Base-by-base conservation (phyloP, 2,888 invertebrate genomes). In the Allophyes oxyacanthae region DNA sequence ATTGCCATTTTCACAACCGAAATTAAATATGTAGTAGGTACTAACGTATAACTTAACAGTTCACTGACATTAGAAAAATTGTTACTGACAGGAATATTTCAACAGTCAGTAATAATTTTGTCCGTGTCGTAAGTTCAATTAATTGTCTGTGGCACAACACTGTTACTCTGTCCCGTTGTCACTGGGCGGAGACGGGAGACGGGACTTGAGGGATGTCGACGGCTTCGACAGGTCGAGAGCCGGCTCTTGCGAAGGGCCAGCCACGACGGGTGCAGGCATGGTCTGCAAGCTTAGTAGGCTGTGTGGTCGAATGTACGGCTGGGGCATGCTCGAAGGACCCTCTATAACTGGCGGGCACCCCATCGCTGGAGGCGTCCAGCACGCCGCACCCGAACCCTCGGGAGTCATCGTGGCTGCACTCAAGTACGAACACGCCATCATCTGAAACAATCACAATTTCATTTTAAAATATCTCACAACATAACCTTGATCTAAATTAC, bases 1-100 rank as follows among this genome's bases (percentile, higher is more conserved):
- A 92, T 93, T 93, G 93, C 93, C 89, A 92, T 92, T 90, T 91
- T 94, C 94, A 94, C 94, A 94, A 94, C 94, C 94, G 90, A 94
- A 94, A 94, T 93, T 92, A 94, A 94, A 94, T 92, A 92, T 90
- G 87, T 89, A 86, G 79, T 87, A 88, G 86, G 87, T 89, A 85
- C 87, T 89, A 88, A 86, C 79, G 81, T 83, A 87, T 89, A 91
- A 91, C 87, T 89, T 89, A 91, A 91, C 86, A 90, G 86, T 85
- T 87, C 81, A 81, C 77, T 69, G 84, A 79, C 82, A 74, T 61
- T 60, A 69, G 75, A 72, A 78, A 83, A 85, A 85, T 81, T 87
- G 81, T 87, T 87, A 88, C 87, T 84, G 72, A 53, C 57, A 36
- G 44, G 8, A 25, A 34, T 45, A 33, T 46, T 20, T 30, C 37